Evolutionary conservation across 2,113 vertebrate genomes (phyloP).

Genomic region (Planiliza haematocheilus): DNA sequence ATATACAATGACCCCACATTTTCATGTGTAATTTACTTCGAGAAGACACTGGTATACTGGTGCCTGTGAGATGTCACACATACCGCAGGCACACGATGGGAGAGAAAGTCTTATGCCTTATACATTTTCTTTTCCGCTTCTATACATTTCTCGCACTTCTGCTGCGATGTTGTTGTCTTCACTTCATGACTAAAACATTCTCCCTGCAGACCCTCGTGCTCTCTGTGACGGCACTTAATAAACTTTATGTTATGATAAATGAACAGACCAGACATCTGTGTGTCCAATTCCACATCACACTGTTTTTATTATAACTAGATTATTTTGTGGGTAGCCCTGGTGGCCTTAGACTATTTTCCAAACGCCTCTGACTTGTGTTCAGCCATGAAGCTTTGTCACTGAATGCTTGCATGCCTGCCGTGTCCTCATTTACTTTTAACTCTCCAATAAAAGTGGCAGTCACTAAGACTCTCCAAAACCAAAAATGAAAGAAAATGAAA

Average conservation of each 20-base stretch:
- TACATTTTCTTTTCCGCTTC: not conserved
- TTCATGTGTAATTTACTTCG: slow-evolving; percentile 32
- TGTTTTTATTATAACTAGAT: not conserved
- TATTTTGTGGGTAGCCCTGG: too few relatives aligned
- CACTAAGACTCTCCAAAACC: too few relatives aligned
- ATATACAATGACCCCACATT: not conserved
- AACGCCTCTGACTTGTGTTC: not conserved
- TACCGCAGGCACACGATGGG: not conserved
- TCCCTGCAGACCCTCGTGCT: not conserved
- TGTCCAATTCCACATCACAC: not conserved
- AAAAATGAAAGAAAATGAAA: too few relatives aligned
- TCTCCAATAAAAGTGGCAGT: too few relatives aligned
- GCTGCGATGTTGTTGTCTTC: not conserved
- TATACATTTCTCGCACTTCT: not conserved
- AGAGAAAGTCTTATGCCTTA: slow-evolving; percentile 4
- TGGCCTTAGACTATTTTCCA: too few relatives aligned
- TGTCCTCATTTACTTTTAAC: too few relatives aligned
- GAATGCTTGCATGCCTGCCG: too few relatives aligned
- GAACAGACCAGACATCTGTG: not conserved
- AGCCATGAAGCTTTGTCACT: not conserved
- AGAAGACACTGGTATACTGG: not conserved
- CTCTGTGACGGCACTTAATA: not conserved
- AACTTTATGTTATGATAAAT: not conserved
- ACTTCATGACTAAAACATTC: not conserved
- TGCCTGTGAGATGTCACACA: slow-evolving; percentile 7